Evolutionary conservation across 2,797 vertebrate species (phyloP).

Genomic region (Taenioides sp.): DNA sequence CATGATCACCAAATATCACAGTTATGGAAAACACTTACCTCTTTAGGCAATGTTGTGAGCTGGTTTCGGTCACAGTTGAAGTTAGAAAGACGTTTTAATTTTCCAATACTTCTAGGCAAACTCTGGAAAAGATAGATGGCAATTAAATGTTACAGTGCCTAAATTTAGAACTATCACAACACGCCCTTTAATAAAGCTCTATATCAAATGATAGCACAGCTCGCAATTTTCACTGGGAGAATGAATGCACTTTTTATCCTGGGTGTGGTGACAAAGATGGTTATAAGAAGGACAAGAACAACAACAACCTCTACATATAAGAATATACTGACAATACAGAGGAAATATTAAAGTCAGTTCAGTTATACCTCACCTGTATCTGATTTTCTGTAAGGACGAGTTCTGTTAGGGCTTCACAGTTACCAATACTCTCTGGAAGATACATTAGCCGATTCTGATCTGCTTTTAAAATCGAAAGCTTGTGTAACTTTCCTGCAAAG

Average conservation of each 20-base stretch:
- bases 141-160: not conserved
- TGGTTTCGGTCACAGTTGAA: slow-evolving; percentile 97
- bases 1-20: not conserved
- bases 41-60: slow-evolving; percentile 90
- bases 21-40: slow-evolving; percentile 78
- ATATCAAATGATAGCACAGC: not conserved
- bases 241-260: not conserved
- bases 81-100: slow-evolving; percentile 93
- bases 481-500: slow-evolving; percentile 85
- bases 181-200: slow-evolving; percentile 13
- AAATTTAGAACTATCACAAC: slow-evolving; percentile 16
- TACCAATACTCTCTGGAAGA: slow-evolving; percentile 90
- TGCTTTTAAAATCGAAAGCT: slow-evolving; percentile 92
- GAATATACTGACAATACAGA: not conserved
- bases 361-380: slow-evolving; percentile 82
- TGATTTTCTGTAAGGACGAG: slow-evolving; percentile 96
- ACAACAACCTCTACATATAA: not conserved
- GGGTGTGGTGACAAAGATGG: not conserved
- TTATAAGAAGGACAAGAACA: slow-evolving; percentile 3
- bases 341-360: too few relatives aligned
- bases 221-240: not conserved
- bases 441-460: slow-evolving; percentile 92
- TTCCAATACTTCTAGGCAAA: slow-evolving; percentile 93
- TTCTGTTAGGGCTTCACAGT: slow-evolving; percentile 95
- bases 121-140: slow-evolving; percentile 71